phyloP scores from a whole-genome alignment of 35 echinoderm and acorn worm genomes.

The Apostichopus japonicus region DNA sequence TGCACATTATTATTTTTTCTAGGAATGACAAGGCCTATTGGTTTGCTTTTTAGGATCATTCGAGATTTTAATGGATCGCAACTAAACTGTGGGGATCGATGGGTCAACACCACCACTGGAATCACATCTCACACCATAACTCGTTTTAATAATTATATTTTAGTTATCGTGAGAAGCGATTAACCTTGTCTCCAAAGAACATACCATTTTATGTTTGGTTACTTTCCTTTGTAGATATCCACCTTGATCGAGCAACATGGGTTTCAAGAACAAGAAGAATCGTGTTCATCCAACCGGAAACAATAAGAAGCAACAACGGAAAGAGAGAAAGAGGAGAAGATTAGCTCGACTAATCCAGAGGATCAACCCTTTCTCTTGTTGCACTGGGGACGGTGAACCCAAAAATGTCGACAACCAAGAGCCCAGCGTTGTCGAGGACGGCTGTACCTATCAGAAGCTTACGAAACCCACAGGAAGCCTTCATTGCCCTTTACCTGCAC shows the following conservation, averaged over 20 bases:
- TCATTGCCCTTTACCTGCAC: neutral
- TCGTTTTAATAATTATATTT: too few species aligned
- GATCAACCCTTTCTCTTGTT: neutral
- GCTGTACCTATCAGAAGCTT: neutral
- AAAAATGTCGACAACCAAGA: neutral
- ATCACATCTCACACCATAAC: too few species aligned
- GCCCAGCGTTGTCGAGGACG: too few species aligned
- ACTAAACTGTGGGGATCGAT: too few species aligned
- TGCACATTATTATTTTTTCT: too few species aligned
- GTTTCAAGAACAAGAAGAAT: neutral
- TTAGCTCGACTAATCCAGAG: neutral
- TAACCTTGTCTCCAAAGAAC: too few species aligned
- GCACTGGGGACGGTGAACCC: neutral
- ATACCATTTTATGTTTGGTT: neutral
- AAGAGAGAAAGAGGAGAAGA: neutral
- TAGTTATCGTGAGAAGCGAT: too few species aligned
- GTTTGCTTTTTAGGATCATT: too few species aligned
- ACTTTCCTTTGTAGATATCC: neutral
- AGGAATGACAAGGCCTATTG: too few species aligned
- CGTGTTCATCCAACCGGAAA: neutral
- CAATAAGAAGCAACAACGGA: neutral
- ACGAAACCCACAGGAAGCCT: neutral
- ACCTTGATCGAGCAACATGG: neutral
- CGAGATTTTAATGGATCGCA: too few species aligned
- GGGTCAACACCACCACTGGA: too few species aligned